Base-by-base conservation (phyloP, 2,113 vertebrate genomes). In the Falcunculus frontatus region DNA sequence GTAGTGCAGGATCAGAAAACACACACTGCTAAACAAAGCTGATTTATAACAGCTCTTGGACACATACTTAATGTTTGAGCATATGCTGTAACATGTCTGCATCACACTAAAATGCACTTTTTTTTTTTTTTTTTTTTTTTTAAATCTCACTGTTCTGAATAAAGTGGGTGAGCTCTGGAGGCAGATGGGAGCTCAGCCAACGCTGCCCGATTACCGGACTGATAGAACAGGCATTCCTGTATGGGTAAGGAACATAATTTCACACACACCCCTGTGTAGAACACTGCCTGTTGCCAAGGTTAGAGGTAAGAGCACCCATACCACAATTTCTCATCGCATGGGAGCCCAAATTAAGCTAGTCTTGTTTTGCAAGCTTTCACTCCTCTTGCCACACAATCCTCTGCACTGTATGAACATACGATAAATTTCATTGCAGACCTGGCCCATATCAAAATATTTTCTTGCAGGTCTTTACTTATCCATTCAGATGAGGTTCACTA, bases 341-440 rank as follows among this genome's bases (percentile, higher is more conserved):
- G 52, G 60, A 91, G 23, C 46, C 67, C 22, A 0, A 2, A 21
- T 44, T 57, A 55, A 55, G 26, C 32, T n/a, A 64, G 56, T 37
- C 18, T 57, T 72, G 35, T 59, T 70, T 55, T 53, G 29, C 52
- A 91, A 26, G n/a, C 60, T 93, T 95, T 83, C 44, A 17, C 16
- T 73, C 35, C 30, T 83, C 49, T 75, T 94, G 42, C 50, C 81
- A 70, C 37, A 29, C 19, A 53, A 22, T 81, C 39, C 19, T 67
- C 60, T 75, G 23, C 0, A 0, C 23, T 41, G 1, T 29, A 32
- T 70, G 65, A 44, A 25, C 13, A 44, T 10, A n/a, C 0, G 0
- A 73, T 22, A 53, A 27, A 67, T 75, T 18, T 46, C 39, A 67
- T 63, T 3, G 33, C 20, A 49, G 56, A 75, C 33, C 14, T 67